phyloP scores from a whole-genome alignment of 1,140 invertebrate genomes.

The Dendrolimus kikuchii region DNA sequence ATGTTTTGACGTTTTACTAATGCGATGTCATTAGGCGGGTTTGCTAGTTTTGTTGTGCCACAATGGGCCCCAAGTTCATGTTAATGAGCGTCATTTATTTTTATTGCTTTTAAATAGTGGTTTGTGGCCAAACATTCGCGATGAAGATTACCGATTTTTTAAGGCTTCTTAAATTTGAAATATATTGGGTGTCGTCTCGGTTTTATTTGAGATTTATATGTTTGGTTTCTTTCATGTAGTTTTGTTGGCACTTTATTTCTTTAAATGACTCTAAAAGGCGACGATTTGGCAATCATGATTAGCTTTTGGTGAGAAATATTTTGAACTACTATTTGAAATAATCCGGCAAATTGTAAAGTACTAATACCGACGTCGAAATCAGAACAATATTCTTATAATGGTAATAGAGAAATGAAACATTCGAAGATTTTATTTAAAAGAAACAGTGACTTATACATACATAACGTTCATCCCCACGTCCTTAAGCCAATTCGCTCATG shows the following conservation, averaged over 20 bases:
- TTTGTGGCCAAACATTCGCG: slow-evolving; percentile 49
- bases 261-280: too few species aligned
- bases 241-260: not conserved
- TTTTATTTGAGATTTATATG: not conserved
- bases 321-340: too few species aligned
- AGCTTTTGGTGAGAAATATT: too few species aligned
- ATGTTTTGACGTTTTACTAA: slow-evolving; percentile 71
- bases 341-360: too few species aligned
- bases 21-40: slow-evolving; percentile 53
- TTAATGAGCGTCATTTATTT: slow-evolving; percentile 68
- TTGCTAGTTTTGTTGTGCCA: slow-evolving; percentile 40
- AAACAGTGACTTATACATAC: too few species aligned
- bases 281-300: too few species aligned
- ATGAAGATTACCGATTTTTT: slow-evolving; percentile 47
- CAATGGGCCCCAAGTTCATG: slow-evolving; percentile 46
- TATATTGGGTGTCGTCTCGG: slow-evolving; percentile 1
- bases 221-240: not conserved
- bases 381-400: too few species aligned
- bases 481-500: too few species aligned
- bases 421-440: too few species aligned
- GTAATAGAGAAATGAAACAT: too few species aligned
- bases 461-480: too few species aligned
- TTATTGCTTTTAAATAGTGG: slow-evolving; percentile 61
- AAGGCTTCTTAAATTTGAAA: slow-evolving; percentile 1
- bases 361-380: too few species aligned